A percentile compares a stretch with the other conserved stretches of the same genome.
These are phyloP conservation scores for Luperina nickerlii DNA, from an alignment of 2,888 invertebrate genomes.

Conservation along the genomic window DNA sequence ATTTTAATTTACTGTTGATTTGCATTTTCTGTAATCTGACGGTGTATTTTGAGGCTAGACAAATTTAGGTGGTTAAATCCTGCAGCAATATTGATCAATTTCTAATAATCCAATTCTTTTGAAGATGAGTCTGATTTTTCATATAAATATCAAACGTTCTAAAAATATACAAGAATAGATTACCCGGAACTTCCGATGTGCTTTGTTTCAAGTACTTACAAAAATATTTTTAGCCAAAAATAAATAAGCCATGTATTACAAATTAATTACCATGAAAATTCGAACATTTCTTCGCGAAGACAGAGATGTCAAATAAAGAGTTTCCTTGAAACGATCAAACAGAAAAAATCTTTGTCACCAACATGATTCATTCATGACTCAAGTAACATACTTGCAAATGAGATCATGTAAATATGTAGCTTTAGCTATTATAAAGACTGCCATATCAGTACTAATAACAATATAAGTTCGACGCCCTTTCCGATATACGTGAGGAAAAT, in stretches of 20 bases:
- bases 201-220: not conserved
- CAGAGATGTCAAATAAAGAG: conserved; percentile 41
- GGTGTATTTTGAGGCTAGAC: not conserved
- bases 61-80: not conserved
- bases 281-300: conserved; percentile 4
- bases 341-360: conserved; percentile 56
- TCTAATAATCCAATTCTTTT: not conserved
- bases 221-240: not conserved
- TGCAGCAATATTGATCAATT: not conserved
- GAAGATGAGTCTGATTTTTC: not conserved
- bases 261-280: conserved; percentile 23
- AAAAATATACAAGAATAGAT: not conserved
- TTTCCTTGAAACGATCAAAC: conserved; percentile 48
- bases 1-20: not conserved
- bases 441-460: conserved; percentile 73
- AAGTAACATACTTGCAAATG: conserved; percentile 71
- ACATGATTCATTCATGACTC: conserved; percentile 67
- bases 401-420: conserved; percentile 70
- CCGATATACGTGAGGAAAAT: conserved; percentile 72
- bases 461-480: conserved; percentile 70
- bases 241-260: not conserved
- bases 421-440: conserved; percentile 65
- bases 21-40: not conserved
- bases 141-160: not conserved
- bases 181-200: not conserved